Evolutionary conservation across 2,888 invertebrate species (phyloP).

Genomic region (Pammene fasciana): DNA sequence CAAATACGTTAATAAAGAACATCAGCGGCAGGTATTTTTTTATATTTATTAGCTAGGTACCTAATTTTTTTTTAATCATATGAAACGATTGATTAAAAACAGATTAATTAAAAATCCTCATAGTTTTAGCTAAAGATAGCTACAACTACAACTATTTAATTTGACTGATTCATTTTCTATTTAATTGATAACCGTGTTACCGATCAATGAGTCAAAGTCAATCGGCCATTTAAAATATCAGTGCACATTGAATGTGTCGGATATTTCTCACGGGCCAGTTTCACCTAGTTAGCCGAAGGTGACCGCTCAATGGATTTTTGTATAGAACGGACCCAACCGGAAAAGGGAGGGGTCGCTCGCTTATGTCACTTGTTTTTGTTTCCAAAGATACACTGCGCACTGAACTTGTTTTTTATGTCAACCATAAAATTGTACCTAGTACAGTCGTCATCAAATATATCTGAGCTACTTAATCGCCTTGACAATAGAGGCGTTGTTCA

Average conservation of each 20-base stretch:
- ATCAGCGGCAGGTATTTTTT: no score
- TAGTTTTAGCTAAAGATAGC: no score
- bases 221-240: slow-evolving; percentile 50
- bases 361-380: slow-evolving; percentile 69
- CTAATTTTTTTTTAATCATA: no score
- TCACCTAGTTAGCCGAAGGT: slow-evolving; percentile 68
- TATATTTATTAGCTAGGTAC: not conserved
- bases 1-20: slow-evolving; percentile 21
- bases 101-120: no score
- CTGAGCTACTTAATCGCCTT: no score
- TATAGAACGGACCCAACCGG: slow-evolving; percentile 65
- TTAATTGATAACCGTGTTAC: slow-evolving; percentile 36
- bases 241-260: slow-evolving; percentile 51
- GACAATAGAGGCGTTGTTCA: no score
- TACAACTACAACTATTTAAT: no score
- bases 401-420: slow-evolving; percentile 34
- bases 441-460: no score
- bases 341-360: slow-evolving; percentile 71
- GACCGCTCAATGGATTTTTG: slow-evolving; percentile 73
- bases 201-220: slow-evolving; percentile 46
- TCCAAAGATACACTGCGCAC: slow-evolving; percentile 56
- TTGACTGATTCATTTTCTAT: slow-evolving; percentile 15
- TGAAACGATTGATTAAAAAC: no score
- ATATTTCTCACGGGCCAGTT: slow-evolving; percentile 75
- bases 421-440: slow-evolving; percentile 13